Evolutionary conservation across 2,113 vertebrate species (phyloP).

Genomic region (Scytalopus superciliaris): DNA sequence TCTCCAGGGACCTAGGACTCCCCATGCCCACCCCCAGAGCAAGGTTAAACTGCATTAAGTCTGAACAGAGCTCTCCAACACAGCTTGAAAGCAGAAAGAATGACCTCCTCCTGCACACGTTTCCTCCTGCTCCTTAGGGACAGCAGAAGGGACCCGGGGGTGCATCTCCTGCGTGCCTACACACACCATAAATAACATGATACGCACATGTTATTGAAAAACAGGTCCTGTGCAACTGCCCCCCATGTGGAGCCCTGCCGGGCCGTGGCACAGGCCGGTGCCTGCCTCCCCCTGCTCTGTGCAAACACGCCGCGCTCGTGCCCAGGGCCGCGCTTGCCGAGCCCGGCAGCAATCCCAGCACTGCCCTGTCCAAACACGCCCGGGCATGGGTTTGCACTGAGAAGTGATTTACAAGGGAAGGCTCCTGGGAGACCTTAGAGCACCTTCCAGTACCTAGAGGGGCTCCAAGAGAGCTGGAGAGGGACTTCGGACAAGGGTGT

Average conservation of each 20-base stretch:
- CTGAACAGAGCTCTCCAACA: neutral
- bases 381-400: neutral
- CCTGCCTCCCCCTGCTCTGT: neutral
- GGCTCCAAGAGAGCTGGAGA: neutral
- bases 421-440: neutral
- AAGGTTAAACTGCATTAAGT: neutral
- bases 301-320: neutral
- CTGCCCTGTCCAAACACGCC: neutral
- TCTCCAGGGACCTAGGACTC: neutral
- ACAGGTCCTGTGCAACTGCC: neutral
- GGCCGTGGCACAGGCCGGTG: fast-evolving
- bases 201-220: fast-evolving
- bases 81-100: neutral
- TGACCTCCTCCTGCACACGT: neutral
- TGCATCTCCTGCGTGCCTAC: neutral
- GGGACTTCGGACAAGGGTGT: neutral
- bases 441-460: neutral
- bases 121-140: neutral
- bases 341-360: fast-evolving
- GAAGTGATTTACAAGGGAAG: neutral
- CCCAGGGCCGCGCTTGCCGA: neutral
- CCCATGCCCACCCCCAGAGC: neutral
- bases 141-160: fast-evolving
- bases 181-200: fast-evolving
- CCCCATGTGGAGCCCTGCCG: fast-evolving